Conservation (phyloP, 53 echinoderm and acorn worm genomes). For the Patiria pectinifera region DNA sequence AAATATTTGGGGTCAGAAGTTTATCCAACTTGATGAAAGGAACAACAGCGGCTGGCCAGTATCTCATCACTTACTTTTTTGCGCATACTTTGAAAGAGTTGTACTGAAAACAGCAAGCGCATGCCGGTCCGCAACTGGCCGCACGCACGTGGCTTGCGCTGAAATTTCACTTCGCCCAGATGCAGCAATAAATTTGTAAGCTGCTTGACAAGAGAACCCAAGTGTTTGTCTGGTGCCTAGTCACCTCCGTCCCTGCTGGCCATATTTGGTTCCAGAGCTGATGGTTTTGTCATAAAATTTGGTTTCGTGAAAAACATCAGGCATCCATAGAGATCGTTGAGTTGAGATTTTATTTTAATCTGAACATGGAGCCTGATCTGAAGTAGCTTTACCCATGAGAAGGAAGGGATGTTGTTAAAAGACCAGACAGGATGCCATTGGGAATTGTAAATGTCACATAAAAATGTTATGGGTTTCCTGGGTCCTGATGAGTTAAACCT, state of each 20-base stretch:
- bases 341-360: background rate
- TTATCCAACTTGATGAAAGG: conserved; percentile 50
- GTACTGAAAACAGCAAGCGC: conserved; percentile 7
- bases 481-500: conserved; percentile 22
- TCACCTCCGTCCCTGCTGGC: background rate
- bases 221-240: background rate
- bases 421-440: conserved; percentile 7
- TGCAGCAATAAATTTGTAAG: conserved; percentile 47
- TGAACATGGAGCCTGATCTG: background rate
- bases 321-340: background rate
- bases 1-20: conserved; percentile 64
- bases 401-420: conserved; percentile 4
- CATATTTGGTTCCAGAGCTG: conserved; percentile 24
- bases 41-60: background rate
- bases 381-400: background rate
- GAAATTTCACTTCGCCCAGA: conserved; percentile 44
- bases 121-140: background rate
- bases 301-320: background rate
- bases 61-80: conserved; percentile 47
- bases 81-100: conserved; percentile 18
- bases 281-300: conserved; percentile 26
- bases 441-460: conserved; percentile 48
- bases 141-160: conserved; percentile 1
- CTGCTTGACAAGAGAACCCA: background rate
- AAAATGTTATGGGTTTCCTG: conserved; percentile 43